These are phyloP conservation scores for Tromatobia lineatoria DNA, from an alignment of 2,888 invertebrate genomes.

Conservation along the genomic window DNA sequence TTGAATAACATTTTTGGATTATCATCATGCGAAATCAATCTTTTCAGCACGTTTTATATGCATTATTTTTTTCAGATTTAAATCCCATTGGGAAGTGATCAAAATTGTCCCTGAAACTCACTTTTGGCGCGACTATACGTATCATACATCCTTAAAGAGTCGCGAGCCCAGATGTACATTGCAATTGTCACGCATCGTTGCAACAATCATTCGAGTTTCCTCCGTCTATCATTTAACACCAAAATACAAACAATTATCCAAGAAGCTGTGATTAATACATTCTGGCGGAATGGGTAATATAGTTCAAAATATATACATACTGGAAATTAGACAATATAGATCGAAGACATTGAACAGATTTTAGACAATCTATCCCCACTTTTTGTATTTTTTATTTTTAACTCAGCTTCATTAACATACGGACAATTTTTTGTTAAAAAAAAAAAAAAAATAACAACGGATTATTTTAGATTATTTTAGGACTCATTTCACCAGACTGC, in stretches of 20 bases:
- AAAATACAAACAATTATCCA: constrained; percentile 5
- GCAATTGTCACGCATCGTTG: constrained; percentile 38
- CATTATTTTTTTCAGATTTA: too few species aligned
- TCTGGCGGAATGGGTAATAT: constrained; percentile 9
- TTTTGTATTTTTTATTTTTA: constrained; percentile 16
- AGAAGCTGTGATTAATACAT: not conserved
- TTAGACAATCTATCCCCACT: not conserved
- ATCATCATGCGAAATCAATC: too few species aligned
- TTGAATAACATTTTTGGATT: too few species aligned
- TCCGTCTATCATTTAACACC: constrained; percentile 1
- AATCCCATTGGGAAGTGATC: too few species aligned
- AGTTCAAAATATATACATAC: not conserved
- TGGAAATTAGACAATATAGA: too few species aligned
- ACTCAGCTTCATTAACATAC: not conserved
- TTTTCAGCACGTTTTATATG: too few species aligned
- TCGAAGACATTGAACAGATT: not conserved
- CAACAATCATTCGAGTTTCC: constrained; percentile 9
- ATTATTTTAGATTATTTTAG: not conserved
- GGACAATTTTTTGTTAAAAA: constrained; percentile 2
- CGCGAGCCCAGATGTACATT: constrained; percentile 19
- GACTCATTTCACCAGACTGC: constrained; percentile 13
- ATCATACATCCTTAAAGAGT: too few species aligned
- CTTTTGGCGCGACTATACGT: too few species aligned
- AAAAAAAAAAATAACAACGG: too few species aligned
- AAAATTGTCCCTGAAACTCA: too few species aligned